Percentiles rank a stretch among this genome's conserved stretches.
These are phyloP conservation scores for Bergia sp. DNA, from an alignment of 92 coral and sea anemone species.

Conservation along the genomic window DNA sequence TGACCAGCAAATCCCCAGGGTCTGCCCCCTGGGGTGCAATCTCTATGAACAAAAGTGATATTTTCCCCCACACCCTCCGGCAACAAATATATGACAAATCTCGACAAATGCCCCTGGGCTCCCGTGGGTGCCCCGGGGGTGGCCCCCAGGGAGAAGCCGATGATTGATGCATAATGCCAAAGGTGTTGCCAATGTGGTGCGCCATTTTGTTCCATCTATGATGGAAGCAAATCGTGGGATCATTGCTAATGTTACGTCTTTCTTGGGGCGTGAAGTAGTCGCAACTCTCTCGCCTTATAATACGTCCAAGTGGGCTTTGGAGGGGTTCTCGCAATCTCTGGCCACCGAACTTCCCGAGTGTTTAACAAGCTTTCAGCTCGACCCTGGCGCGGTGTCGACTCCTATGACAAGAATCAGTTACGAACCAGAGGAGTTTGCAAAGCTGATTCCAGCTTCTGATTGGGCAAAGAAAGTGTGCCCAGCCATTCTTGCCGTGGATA, in stretches of 20 bases:
- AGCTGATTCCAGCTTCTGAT: neutral
- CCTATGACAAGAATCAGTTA: slow-evolving; percentile 20
- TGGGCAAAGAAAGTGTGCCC: slow-evolving; percentile 50
- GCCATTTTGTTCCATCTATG: slow-evolving; percentile 42
- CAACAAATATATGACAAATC: too few species aligned
- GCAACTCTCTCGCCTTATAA: slow-evolving; percentile 4
- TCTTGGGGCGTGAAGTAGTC: slow-evolving; percentile 14
- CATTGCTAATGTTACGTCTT: slow-evolving; percentile 37
- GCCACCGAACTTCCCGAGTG: slow-evolving; percentile 40
- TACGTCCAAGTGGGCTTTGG: slow-evolving; percentile 43
- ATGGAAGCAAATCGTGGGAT: slow-evolving; percentile 17
- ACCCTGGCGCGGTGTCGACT: slow-evolving; percentile 37
- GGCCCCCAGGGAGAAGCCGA: too few species aligned
- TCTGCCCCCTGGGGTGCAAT: too few species aligned
- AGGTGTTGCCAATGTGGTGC: slow-evolving; percentile 31
- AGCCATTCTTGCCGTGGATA: neutral
- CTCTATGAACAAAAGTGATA: too few species aligned
- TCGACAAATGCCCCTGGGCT: too few species aligned
- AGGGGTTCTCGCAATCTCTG: slow-evolving; percentile 31
- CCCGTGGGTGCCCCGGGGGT: too few species aligned
- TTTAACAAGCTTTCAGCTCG: slow-evolving; percentile 32
- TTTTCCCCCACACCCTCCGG: too few species aligned
- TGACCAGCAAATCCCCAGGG: too few species aligned
- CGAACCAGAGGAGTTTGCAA: neutral
- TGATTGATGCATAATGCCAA: neutral